phyloP scores from a whole-genome alignment of 2,797 vertebrate genomes.

The Cynodonichthys magdalenae region DNA sequence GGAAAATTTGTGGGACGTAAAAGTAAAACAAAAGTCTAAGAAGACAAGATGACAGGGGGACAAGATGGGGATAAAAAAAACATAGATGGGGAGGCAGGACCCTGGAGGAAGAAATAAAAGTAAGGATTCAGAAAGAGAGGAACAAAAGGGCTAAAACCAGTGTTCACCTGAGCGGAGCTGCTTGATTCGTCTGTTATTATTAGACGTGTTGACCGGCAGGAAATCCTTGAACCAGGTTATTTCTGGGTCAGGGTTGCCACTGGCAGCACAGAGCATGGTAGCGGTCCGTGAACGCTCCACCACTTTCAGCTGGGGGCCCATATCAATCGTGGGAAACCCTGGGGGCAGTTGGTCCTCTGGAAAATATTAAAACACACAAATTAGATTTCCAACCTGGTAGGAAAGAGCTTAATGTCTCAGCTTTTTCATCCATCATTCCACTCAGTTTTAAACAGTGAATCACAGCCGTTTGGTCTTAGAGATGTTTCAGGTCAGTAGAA shows the following conservation, averaged over 20 bases:
- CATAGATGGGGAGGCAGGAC: slow-evolving; percentile 20
- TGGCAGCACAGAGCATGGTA: slow-evolving; percentile 98
- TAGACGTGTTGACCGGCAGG: slow-evolving; percentile 95
- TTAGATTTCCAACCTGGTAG: slow-evolving; percentile 19
- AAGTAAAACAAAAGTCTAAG: slow-evolving; percentile 49
- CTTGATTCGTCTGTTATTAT: slow-evolving; percentile 97
- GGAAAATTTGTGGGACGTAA: slow-evolving; percentile 31
- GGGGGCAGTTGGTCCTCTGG: slow-evolving; percentile 95
- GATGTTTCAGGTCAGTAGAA: too few relatives aligned
- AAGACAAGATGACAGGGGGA: slow-evolving; percentile 58
- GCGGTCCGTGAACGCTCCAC: slow-evolving; percentile 97
- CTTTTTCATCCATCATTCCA: background rate
- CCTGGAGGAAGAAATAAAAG: slow-evolving; percentile 43
- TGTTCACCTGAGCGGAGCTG: slow-evolving; percentile 86
- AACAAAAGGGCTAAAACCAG: slow-evolving; percentile 13
- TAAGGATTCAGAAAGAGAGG: slow-evolving; percentile 22
- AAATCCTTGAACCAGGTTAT: slow-evolving; percentile 99
- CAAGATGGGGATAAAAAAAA: slow-evolving; percentile 38
- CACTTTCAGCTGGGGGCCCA: slow-evolving; percentile 98
- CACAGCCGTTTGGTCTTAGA: too few relatives aligned
- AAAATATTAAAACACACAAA: slow-evolving; percentile 36
- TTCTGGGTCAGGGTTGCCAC: slow-evolving; percentile 97
- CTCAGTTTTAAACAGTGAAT: background rate
- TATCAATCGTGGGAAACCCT: slow-evolving; percentile 97
- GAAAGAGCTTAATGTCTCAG: background rate